These are phyloP conservation scores for Phasia obesa DNA, from an alignment of 2,888 invertebrate species.

Conservation along the genomic window DNA sequence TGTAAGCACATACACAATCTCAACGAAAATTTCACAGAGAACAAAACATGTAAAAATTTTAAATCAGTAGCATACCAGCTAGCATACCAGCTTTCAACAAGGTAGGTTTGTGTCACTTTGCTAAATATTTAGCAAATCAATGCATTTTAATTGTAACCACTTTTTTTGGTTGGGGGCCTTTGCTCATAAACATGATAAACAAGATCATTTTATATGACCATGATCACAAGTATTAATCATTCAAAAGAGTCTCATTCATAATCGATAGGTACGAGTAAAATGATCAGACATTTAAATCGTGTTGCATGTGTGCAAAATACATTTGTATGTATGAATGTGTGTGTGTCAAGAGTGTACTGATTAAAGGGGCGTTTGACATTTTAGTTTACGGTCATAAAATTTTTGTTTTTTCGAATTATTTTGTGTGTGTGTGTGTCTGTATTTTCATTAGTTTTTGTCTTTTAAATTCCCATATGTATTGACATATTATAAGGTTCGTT, in stretches of 20 bases:
- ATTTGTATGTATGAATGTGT: slow-evolving; percentile 11
- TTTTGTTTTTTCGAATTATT: slow-evolving; percentile 4
- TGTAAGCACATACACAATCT: too few species aligned
- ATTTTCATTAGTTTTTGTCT: slow-evolving; percentile 30
- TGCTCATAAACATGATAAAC: too few species aligned
- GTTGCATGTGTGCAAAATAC: background rate
- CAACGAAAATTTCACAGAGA: too few species aligned
- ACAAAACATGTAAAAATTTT: too few species aligned
- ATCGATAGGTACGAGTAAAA: slow-evolving; percentile 32
- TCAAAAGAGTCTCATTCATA: background rate
- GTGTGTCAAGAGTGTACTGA: slow-evolving; percentile 50
- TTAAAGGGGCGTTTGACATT: slow-evolving; percentile 70
- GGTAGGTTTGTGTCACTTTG: too few species aligned
- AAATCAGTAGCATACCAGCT: too few species aligned
- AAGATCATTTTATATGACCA: too few species aligned
- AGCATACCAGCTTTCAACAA: too few species aligned
- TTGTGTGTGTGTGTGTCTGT: too few species aligned
- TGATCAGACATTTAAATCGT: slow-evolving; percentile 24
- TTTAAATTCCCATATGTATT: slow-evolving; percentile 66
- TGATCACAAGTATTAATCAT: background rate
- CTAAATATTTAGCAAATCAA: too few species aligned
- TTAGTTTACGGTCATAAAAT: slow-evolving; percentile 46
- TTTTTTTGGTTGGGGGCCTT: too few species aligned
- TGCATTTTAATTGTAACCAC: too few species aligned
- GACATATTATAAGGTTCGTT: slow-evolving; percentile 45